These are phyloP conservation scores for Aplidium turbinatum DNA, from an alignment of 23 tunicate species.

Conservation along the genomic window DNA sequence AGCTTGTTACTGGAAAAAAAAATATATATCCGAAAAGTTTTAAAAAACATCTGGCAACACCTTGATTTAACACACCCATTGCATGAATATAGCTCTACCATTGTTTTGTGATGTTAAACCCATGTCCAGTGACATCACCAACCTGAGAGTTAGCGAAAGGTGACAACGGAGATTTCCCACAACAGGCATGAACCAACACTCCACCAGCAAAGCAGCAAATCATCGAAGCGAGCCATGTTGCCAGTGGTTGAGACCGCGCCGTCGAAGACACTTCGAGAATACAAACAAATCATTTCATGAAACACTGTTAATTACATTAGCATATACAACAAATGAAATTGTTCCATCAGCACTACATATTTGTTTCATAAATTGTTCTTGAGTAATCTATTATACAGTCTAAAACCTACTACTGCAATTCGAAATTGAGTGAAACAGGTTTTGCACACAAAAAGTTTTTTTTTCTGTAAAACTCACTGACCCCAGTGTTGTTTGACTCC, in stretches of 20 bases:
- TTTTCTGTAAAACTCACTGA: constrained; percentile 14
- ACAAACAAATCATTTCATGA: constrained; percentile 7
- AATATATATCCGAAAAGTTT: no score
- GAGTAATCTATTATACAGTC: no score
- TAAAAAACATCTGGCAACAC: no score
- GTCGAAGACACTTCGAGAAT: constrained; percentile 4
- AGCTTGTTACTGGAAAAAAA: no score
- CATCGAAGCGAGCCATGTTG: constrained; percentile 56
- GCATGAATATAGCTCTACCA: not conserved
- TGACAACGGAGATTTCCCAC: constrained; percentile 57
- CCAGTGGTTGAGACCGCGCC: constrained; percentile 49
- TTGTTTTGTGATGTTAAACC: not conserved
- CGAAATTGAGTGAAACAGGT: no score
- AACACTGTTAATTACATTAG: no score
- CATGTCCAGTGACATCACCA: not conserved
- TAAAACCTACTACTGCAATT: no score
- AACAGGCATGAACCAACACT: constrained; percentile 34
- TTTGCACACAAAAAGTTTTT: no score
- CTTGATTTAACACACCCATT: no score
- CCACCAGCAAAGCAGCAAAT: constrained; percentile 66
- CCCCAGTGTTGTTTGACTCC: constrained; percentile 64
- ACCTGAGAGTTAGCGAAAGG: constrained; percentile 49
- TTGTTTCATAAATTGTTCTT: no score
- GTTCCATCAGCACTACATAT: no score
- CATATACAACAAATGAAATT: no score